A percentile compares a stretch with the other conserved stretches of the same genome.
Conservation (phyloP, 1,140 invertebrate genomes). For the Propsilocerus akamusi region DNA sequence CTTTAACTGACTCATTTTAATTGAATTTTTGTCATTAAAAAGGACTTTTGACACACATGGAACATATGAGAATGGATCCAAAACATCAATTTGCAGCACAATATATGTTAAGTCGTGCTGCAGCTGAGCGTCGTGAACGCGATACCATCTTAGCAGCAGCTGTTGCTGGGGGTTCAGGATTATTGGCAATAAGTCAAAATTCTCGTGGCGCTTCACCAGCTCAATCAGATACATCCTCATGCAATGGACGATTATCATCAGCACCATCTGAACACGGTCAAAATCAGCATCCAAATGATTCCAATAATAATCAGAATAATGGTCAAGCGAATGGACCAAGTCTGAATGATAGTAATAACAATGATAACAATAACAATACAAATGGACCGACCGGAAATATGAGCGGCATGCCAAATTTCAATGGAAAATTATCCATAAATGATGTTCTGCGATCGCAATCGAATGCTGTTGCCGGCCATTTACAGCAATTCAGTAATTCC, state of each 20-base stretch:
- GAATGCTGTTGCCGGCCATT: not conserved
- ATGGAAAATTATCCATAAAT: slow-evolving; percentile 17
- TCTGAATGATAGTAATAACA: no score
- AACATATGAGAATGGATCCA: slow-evolving; percentile 91
- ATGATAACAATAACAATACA: not conserved
- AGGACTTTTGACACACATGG: slow-evolving; percentile 86
- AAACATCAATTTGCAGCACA: slow-evolving; percentile 91
- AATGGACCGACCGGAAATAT: not conserved
- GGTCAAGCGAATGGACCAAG: not conserved
- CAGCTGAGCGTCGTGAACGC: slow-evolving; percentile 69
- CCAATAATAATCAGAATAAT: slow-evolving; percentile 50
- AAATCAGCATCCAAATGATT: slow-evolving; percentile 40
- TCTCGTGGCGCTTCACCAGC: not conserved
- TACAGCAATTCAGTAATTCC: no score
- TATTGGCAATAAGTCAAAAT: slow-evolving; percentile 27
- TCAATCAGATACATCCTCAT: slow-evolving; percentile 37
- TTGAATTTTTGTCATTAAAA: not conserved
- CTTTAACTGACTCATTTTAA: not conserved
- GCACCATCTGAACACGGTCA: slow-evolving; percentile 54
- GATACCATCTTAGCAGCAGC: slow-evolving; percentile 56
- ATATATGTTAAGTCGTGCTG: slow-evolving; percentile 75
- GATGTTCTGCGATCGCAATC: slow-evolving; percentile 7
- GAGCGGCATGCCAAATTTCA: slow-evolving; percentile 7
- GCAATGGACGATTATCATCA: slow-evolving; percentile 54
- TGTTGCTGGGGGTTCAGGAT: slow-evolving; percentile 35